Evolutionary conservation across 2,888 invertebrate species (phyloP).

Genomic region (Phorcus lineatus): DNA sequence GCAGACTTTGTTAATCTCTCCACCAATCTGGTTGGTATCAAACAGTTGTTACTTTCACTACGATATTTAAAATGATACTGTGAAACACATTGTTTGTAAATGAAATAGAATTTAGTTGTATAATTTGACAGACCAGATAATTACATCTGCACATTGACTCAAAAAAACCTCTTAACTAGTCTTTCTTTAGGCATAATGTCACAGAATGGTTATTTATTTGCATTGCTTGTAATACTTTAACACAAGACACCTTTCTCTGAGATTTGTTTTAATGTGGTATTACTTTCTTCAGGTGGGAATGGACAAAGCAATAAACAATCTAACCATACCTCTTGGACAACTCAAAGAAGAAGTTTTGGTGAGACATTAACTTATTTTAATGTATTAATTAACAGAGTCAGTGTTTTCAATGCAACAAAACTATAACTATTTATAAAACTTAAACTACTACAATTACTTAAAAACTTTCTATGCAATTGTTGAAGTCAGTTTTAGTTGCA

Average conservation of each 20-base stretch:
- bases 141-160: neutral
- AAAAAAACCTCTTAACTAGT: too few relatives aligned
- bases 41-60: neutral
- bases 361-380: slow-evolving; percentile 53
- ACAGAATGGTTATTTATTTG: neutral
- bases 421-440: too few relatives aligned
- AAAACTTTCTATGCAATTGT: too few relatives aligned
- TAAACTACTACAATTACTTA: too few relatives aligned
- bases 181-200: too few relatives aligned
- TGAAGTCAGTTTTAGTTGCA: too few relatives aligned
- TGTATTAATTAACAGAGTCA: too few relatives aligned
- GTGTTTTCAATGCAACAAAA: too few relatives aligned
- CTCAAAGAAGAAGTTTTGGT: slow-evolving; percentile 90
- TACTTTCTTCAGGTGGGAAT: slow-evolving; percentile 81
- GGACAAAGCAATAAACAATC: slow-evolving; percentile 88
- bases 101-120: neutral
- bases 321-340: slow-evolving; percentile 87
- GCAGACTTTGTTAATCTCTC: slow-evolving; percentile 98
- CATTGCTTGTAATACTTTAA: too few relatives aligned
- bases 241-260: too few relatives aligned
- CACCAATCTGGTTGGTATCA: slow-evolving; percentile 85
- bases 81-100: neutral
- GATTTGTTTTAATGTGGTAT: too few relatives aligned
- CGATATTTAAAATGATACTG: neutral
- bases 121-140: too few relatives aligned